Percentiles rank a stretch among this genome's conserved stretches.
Evolutionary conservation across 2,888 invertebrate genomes (phyloP).

Genomic region (Sclerodermus sp.): DNA sequence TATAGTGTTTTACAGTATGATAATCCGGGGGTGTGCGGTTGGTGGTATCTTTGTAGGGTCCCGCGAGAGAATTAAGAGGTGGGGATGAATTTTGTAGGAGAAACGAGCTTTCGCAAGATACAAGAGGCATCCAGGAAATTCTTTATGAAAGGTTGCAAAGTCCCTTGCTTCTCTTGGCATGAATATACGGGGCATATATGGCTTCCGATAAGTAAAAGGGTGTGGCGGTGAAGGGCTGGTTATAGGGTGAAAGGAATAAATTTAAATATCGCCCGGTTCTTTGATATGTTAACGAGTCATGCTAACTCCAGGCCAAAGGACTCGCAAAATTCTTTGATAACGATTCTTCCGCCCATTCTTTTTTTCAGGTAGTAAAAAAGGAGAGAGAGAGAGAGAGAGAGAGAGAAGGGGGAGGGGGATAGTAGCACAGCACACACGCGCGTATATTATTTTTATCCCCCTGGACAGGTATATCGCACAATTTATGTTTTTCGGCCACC

Average conservation of each 20-base stretch:
- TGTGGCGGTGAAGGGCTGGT: no score
- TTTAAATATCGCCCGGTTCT: slow-evolving; percentile 49
- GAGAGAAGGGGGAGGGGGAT: no score
- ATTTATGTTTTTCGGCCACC: slow-evolving; percentile 32
- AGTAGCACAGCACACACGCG: not conserved
- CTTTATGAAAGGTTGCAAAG: slow-evolving; percentile 27
- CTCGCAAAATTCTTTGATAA: slow-evolving; percentile 40
- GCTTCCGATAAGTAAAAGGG: no score
- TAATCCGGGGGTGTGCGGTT: no score
- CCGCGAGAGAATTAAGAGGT: not conserved
- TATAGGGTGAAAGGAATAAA: slow-evolving; percentile 38
- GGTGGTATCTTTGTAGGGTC: no score
- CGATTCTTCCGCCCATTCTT: slow-evolving; percentile 31
- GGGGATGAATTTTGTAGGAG: slow-evolving; percentile 16
- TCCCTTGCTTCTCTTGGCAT: slow-evolving; percentile 8
- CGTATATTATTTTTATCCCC: not conserved
- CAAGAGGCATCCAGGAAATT: slow-evolving; percentile 11
- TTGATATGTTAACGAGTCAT: slow-evolving; percentile 54
- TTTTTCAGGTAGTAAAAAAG: not conserved
- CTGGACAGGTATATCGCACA: slow-evolving; percentile 9
- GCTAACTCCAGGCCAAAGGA: slow-evolving; percentile 18
- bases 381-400: no score
- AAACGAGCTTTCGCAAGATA: slow-evolving; percentile 24
- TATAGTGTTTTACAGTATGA: no score
- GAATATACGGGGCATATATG: no score